Evolutionary conservation across 2,113 vertebrate genomes (phyloP).

Genomic region (Bambusicola thoracicus): DNA sequence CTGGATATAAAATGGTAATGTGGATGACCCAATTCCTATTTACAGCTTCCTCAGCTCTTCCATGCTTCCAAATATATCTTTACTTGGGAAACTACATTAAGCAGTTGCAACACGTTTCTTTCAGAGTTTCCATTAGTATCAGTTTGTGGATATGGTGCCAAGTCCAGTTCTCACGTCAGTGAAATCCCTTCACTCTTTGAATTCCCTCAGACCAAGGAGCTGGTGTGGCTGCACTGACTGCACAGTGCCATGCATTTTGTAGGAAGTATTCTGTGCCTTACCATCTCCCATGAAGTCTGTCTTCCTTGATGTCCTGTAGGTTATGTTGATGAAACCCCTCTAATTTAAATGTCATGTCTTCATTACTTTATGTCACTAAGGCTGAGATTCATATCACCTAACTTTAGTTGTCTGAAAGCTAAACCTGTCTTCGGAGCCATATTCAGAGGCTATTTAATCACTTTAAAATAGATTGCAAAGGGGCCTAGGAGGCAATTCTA

Average conservation of each 20-base stretch:
- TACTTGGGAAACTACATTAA: not conserved
- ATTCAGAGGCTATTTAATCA: not conserved
- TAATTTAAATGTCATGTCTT: not conserved
- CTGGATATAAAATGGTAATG: not conserved
- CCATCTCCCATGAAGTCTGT: not conserved
- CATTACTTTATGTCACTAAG: not conserved
- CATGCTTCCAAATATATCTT: not conserved
- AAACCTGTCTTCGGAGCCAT: not conserved
- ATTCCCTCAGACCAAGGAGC: not conserved
- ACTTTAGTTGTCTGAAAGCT: not conserved
- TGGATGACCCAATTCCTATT: not conserved
- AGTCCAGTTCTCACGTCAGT: not conserved
- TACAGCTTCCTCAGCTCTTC: not conserved
- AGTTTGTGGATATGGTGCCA: not conserved
- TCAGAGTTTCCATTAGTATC: slow-evolving; percentile 19
- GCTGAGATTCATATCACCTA: not conserved
- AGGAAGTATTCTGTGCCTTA: not conserved
- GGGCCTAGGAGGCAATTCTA: not conserved
- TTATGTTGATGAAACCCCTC: not conserved
- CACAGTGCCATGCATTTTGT: not conserved
- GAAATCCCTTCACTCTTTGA: not conserved
- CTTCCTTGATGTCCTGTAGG: not conserved
- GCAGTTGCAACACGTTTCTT: not conserved
- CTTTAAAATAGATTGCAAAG: not conserved
- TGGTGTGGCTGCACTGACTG: not conserved